A percentile compares a stretch with the other conserved stretches of the same genome.
Conservation (phyloP, 2,797 vertebrate species). For the Coregonus sp. region DNA sequence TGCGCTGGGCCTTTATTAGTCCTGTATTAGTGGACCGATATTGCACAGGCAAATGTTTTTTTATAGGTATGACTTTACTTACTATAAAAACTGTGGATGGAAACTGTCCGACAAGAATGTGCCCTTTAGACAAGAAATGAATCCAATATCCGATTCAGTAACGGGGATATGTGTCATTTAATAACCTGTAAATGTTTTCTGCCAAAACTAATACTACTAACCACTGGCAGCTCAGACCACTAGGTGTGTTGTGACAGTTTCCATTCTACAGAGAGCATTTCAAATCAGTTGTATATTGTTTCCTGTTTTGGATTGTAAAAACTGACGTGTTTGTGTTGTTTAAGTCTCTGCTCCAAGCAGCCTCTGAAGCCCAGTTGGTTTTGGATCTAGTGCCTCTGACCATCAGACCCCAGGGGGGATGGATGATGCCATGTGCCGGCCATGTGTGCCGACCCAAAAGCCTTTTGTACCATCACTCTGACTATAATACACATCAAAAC, state of each 20-base stretch:
- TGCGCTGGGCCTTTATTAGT: no score
- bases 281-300: slow-evolving; percentile 20
- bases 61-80: no score
- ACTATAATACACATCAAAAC: neutral
- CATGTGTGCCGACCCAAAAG: slow-evolving; percentile 47
- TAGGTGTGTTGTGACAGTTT: neutral
- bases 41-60: no score
- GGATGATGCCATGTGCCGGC: slow-evolving; percentile 53
- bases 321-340: neutral
- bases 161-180: no score
- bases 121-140: no score
- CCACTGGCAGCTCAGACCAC: neutral
- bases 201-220: no score
- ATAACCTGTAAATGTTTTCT: no score
- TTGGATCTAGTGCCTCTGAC: neutral
- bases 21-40: no score
- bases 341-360: slow-evolving; percentile 32
- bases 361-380: slow-evolving; percentile 31
- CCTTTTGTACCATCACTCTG: neutral
- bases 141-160: no score
- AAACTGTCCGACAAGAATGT: no score
- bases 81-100: no score
- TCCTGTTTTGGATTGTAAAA: slow-evolving; percentile 31
- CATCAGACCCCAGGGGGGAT: slow-evolving; percentile 49
- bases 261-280: slow-evolving; percentile 15